phyloP scores from a whole-genome alignment of 2,797 vertebrate genomes.

The Sebastes oblongus region DNA sequence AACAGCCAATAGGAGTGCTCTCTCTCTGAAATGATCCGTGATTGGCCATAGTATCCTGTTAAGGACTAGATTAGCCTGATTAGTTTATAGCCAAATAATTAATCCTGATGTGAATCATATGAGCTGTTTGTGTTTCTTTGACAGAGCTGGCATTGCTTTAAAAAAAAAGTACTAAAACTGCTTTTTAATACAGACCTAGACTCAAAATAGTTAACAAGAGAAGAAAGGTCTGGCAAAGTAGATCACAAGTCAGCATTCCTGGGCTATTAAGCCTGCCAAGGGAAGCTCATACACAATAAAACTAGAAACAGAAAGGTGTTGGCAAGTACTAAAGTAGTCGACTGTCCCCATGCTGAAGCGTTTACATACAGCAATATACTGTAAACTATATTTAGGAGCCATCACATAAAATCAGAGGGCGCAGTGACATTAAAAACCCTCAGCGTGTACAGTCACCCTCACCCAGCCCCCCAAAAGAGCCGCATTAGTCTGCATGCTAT shows the following conservation, averaged over 20 bases:
- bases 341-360: constrained; percentile 28
- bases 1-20: too few species aligned
- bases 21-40: too few species aligned
- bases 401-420: constrained; percentile 32
- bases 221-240: constrained; percentile 34
- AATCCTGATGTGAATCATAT: not conserved
- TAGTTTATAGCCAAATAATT: not conserved
- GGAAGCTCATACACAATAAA: constrained; percentile 54
- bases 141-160: not conserved
- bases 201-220: constrained; percentile 47
- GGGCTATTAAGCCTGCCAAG: constrained; percentile 44
- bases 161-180: not conserved
- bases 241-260: constrained; percentile 54
- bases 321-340: constrained; percentile 46
- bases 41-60: too few species aligned
- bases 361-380: constrained; percentile 39
- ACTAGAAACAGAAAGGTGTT: constrained; percentile 49
- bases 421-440: constrained; percentile 14
- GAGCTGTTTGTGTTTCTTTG: not conserved
- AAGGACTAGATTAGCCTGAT: too few species aligned
- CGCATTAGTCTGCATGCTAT: constrained; percentile 12
- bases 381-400: constrained; percentile 48
- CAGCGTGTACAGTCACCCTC: constrained; percentile 8
- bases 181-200: constrained; percentile 24
- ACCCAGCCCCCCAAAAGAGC: not conserved